These are phyloP conservation scores for Odocoileus hemionus DNA, from an alignment of 2,113 vertebrate genomes.

Conservation along the genomic window DNA sequence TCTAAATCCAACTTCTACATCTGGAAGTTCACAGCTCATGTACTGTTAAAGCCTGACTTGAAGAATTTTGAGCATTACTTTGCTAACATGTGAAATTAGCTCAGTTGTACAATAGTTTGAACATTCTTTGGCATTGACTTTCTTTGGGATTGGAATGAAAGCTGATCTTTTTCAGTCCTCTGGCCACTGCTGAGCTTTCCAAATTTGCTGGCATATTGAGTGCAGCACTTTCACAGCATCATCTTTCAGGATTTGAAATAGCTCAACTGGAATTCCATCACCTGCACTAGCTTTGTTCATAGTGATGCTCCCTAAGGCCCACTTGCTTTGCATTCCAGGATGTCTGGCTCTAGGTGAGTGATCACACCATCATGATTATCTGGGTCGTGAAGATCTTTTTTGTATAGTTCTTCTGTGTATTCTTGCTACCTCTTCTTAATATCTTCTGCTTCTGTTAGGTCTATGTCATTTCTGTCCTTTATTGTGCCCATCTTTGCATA, in stretches of 20 bases:
- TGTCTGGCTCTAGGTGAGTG: neutral
- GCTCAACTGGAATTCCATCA: neutral
- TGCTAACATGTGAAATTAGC: neutral
- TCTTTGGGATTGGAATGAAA: neutral
- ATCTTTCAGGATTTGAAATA: neutral
- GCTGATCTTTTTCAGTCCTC: neutral
- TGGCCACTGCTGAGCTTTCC: neutral
- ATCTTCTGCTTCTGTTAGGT: neutral
- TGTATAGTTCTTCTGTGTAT: neutral
- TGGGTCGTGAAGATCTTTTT: fast-evolving
- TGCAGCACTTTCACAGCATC: neutral
- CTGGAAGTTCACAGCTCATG: neutral
- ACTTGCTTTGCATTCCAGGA: neutral
- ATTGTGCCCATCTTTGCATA: neutral
- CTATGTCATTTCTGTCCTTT: neutral
- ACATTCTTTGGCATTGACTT: neutral
- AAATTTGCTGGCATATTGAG: neutral
- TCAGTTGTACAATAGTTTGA: neutral
- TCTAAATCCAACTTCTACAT: neutral
- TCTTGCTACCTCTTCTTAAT: neutral
- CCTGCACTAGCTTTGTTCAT: neutral
- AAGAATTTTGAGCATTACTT: neutral
- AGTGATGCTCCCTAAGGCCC: neutral
- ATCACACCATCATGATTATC: neutral
- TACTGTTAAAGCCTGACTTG: neutral